These are phyloP conservation scores for Coenonympha glycerion DNA, from an alignment of 2,888 invertebrate genomes.

Conservation along the genomic window DNA sequence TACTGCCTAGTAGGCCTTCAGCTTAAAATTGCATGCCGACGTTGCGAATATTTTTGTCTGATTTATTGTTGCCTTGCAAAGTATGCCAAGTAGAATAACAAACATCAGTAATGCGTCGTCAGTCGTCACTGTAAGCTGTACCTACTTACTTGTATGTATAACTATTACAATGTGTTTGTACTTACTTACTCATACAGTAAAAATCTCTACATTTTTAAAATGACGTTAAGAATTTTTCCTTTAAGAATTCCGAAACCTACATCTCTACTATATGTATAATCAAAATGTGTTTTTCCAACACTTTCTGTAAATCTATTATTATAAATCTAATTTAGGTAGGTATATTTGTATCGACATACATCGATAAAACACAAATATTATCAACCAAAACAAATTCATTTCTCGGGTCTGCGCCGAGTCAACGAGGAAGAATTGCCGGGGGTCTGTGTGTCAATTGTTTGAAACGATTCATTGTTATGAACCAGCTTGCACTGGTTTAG, in stretches of 20 bases:
- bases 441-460: slow-evolving; percentile 32
- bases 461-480: slow-evolving; percentile 28
- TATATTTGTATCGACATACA: not conserved
- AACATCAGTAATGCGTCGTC: not conserved
- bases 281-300: too few species aligned
- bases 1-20: slow-evolving; percentile 3
- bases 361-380: slow-evolving; percentile 8
- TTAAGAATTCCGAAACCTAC: not conserved
- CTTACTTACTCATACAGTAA: too few species aligned
- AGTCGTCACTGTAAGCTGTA: not conserved
- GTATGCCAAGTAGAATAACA: not conserved
- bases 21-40: slow-evolving; percentile 4
- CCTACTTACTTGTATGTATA: not conserved
- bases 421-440: slow-evolving; percentile 29
- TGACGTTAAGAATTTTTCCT: not conserved
- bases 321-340: slow-evolving; percentile 3
- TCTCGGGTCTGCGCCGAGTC: slow-evolving; percentile 22
- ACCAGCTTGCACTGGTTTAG: slow-evolving; percentile 27
- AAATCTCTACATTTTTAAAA: too few species aligned
- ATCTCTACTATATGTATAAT: not conserved
- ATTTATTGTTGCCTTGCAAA: slow-evolving; percentile 9
- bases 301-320: too few species aligned
- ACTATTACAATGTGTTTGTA: not conserved
- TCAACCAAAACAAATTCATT: slow-evolving; percentile 26
- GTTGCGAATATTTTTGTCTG: slow-evolving; percentile 12